These are phyloP conservation scores for Drosophila lutescens DNA, from an alignment of 2,888 invertebrate genomes.

Conservation along the genomic window DNA sequence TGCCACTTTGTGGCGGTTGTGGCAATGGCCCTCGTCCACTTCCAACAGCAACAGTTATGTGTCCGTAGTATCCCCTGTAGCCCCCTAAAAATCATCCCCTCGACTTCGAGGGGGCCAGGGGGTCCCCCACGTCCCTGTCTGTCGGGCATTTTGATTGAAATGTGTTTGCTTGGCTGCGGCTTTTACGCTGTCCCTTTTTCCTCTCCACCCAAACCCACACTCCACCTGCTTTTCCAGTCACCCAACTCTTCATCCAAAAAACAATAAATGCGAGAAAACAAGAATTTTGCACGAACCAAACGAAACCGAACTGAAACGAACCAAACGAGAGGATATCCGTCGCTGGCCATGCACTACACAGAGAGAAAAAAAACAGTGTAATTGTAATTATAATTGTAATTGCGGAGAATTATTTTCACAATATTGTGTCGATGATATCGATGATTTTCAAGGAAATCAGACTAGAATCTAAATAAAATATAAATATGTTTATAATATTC, in stretches of 20 bases:
- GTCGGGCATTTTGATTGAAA: conserved; percentile 75
- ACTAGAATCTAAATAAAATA: too few species aligned
- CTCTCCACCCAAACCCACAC: background rate
- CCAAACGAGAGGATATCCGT: conserved; percentile 50
- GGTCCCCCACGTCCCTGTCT: conserved; percentile 59
- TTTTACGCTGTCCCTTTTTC: conserved; percentile 29
- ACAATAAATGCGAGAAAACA: conserved; percentile 59
- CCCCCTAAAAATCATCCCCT: background rate
- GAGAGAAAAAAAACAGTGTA: too few species aligned
- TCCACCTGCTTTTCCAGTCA: background rate
- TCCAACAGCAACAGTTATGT: conserved; percentile 58
- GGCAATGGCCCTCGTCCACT: conserved; percentile 21
- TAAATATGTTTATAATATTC: too few species aligned
- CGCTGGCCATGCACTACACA: conserved; percentile 10
- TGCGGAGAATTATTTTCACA: too few species aligned
- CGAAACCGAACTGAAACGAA: conserved; percentile 22
- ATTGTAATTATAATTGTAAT: too few species aligned
- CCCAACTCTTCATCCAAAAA: conserved; percentile 14
- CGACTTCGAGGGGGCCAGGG: background rate
- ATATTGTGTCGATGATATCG: too few species aligned
- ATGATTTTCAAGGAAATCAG: too few species aligned
- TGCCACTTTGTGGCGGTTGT: conserved; percentile 74
- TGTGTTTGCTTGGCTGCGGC: conserved; percentile 75
- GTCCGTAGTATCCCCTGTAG: background rate
- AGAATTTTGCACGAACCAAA: conserved; percentile 40